Conservation (phyloP, 1,140 invertebrate species). For the Rhyzopertha dominica region DNA sequence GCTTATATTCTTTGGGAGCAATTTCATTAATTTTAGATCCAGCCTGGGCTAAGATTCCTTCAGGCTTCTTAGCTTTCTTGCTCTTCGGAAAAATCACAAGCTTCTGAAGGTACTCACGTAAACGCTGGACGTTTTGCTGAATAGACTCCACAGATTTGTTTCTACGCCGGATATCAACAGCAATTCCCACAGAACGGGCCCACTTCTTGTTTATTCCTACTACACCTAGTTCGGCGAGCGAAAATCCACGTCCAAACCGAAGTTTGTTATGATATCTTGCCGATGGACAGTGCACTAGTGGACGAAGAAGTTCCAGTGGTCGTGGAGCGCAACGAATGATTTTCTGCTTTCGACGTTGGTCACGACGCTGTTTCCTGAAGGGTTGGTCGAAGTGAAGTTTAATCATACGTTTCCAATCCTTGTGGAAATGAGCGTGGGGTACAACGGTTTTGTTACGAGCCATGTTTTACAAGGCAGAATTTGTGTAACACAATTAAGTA, state of each 20-base stretch:
- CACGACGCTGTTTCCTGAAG: constrained; percentile 80
- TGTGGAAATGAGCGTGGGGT: constrained; percentile 98
- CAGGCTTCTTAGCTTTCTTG: too few species aligned
- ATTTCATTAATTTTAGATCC: too few species aligned
- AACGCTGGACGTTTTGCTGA: constrained; percentile 4
- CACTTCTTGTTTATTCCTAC: constrained; percentile 73
- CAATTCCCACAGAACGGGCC: constrained; percentile 87
- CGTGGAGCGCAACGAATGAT: constrained; percentile 81
- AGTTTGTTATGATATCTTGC: constrained; percentile 86
- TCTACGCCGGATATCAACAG: constrained; percentile 85
- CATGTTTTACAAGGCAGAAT: too few species aligned
- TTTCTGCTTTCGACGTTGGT: constrained; percentile 78
- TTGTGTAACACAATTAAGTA: too few species aligned
- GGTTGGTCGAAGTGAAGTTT: constrained; percentile 98
- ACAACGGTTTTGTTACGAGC: constrained; percentile 87
- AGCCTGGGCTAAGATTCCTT: too few species aligned
- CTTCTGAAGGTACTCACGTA: constrained; percentile 13
- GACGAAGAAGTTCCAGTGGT: constrained; percentile 77
- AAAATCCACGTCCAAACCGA: constrained; percentile 89
- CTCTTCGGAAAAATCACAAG: too few species aligned
- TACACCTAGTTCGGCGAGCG: constrained; percentile 86
- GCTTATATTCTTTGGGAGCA: too few species aligned
- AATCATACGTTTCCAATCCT: constrained; percentile 95
- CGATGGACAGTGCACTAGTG: constrained; percentile 88
- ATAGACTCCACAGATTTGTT: constrained; percentile 57